These are phyloP conservation scores for Troilus luridus DNA, from an alignment of 2,888 invertebrate genomes.

Conservation along the genomic window DNA sequence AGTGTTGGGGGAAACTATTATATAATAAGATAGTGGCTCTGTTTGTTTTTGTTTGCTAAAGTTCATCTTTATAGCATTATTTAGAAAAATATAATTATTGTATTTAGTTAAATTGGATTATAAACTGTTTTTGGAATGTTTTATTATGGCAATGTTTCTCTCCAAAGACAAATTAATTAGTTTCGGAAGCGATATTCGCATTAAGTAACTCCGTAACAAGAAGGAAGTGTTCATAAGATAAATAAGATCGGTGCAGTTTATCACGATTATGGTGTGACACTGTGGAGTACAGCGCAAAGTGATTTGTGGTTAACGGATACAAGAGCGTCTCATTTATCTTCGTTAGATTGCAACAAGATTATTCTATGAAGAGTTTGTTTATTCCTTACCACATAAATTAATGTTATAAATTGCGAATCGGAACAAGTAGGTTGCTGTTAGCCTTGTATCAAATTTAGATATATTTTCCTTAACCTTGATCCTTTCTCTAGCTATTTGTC, in stretches of 20 bases:
- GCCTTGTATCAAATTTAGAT: not conserved
- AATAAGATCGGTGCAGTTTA: not conserved
- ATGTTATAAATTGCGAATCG: not conserved
- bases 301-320: slow-evolving; percentile 29
- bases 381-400: not conserved
- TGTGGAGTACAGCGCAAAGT: not conserved
- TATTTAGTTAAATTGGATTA: too few species aligned
- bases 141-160: too few species aligned
- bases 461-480: too few species aligned
- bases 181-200: not conserved
- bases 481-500: too few species aligned
- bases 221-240: not conserved
- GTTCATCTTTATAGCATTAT: too few species aligned
- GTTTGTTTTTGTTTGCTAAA: too few species aligned
- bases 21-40: too few species aligned
- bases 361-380: not conserved
- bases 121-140: too few species aligned
- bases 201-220: not conserved
- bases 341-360: not conserved
- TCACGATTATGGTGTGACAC: slow-evolving; percentile 10
- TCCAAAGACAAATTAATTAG: not conserved
- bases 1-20: too few species aligned
- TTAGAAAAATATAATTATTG: too few species aligned
- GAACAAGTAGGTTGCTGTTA: not conserved
- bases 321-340: not conserved